Percentiles rank a stretch among this genome's conserved stretches.
Conservation (phyloP, 2,797 vertebrate species). For the Coendou prehensilis region DNA sequence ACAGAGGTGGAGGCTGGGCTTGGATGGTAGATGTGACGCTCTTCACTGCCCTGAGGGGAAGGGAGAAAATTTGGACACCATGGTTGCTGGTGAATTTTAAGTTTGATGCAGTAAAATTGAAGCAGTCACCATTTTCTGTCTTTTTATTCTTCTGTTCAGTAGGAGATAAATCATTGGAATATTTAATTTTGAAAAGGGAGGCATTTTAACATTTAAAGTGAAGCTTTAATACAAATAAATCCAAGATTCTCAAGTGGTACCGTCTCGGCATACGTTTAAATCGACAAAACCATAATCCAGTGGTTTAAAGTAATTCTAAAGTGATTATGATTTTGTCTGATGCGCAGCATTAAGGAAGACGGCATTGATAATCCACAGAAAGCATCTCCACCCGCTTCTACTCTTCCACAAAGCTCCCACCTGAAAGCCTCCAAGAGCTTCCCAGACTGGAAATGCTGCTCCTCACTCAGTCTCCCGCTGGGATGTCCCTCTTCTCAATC, state of each 20-base stretch:
- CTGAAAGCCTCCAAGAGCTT: neutral
- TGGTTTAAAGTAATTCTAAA: conserved; percentile 29
- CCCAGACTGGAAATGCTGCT: neutral
- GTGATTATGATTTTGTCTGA: neutral
- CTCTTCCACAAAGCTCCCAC: neutral
- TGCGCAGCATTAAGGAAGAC: neutral
- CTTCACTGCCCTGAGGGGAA: neutral
- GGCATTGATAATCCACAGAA: neutral
- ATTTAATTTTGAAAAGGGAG: conserved; percentile 52
- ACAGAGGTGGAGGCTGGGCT: neutral
- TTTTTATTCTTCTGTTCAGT: conserved; percentile 25
- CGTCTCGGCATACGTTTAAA: neutral
- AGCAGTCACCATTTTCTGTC: neutral
- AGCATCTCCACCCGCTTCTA: neutral
- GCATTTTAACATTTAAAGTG: neutral
- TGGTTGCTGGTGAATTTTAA: neutral
- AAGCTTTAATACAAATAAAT: neutral
- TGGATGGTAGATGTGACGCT: accelerated
- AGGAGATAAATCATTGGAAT: neutral
- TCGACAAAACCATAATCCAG: neutral
- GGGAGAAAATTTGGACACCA: neutral
- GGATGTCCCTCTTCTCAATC: neutral
- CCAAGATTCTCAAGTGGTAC: neutral
- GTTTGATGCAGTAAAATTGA: neutral
- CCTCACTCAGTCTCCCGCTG: neutral